A percentile compares a stretch with the other conserved stretches of the same genome.
Conservation (phyloP, 2,888 invertebrate genomes). For the Pyrrhosoma nymphula region DNA sequence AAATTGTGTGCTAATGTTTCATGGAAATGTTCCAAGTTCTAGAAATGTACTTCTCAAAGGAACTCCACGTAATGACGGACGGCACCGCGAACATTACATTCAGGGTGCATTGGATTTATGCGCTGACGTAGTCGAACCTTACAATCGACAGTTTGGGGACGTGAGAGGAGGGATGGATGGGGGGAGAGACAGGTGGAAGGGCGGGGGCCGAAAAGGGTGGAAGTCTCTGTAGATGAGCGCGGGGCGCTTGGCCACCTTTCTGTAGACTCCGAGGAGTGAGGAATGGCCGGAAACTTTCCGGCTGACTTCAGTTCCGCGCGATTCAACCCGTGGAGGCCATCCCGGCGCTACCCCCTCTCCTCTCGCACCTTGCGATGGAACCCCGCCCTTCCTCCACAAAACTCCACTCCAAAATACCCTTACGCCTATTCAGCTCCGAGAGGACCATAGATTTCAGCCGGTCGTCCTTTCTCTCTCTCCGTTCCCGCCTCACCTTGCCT, state of each 20-base stretch:
- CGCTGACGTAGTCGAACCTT: neutral
- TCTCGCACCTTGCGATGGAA: neutral
- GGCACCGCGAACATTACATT: neutral
- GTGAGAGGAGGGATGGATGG: neutral
- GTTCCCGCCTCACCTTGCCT: neutral
- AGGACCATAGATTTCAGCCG: neutral
- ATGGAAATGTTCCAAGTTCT: too few relatives aligned
- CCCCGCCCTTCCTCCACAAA: neutral
- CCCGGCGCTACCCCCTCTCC: neutral
- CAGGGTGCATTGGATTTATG: neutral
- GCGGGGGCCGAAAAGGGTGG: neutral
- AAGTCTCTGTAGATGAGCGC: neutral
- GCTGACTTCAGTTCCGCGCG: constrained; percentile 54
- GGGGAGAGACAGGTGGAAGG: neutral
- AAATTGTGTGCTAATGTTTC: too few relatives aligned
- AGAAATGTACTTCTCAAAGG: too few relatives aligned
- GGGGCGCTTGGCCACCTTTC: neutral
- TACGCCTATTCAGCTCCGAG: neutral
- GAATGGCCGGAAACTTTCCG: constrained; percentile 60
- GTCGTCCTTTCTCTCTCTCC: neutral
- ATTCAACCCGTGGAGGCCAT: constrained; percentile 41
- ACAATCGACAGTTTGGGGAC: neutral
- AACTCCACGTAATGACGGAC: too few relatives aligned
- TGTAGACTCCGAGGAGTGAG: constrained; percentile 42
- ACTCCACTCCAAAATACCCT: too few relatives aligned